Evolutionary conservation across 2,113 vertebrate species (phyloP).

Genomic region (Poeciliopsis retropinna): DNA sequence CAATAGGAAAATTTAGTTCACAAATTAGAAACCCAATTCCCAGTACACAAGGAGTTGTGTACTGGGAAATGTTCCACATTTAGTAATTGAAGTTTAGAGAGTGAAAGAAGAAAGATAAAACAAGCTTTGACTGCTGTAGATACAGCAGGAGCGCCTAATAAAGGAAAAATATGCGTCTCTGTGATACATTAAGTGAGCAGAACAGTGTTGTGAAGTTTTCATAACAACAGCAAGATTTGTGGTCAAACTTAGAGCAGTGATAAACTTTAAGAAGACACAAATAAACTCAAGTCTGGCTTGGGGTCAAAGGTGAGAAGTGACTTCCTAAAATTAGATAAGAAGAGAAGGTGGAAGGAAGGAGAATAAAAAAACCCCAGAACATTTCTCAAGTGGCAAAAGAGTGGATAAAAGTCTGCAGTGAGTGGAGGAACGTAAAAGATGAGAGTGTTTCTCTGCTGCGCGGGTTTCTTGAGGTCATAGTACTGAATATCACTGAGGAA

Average conservation of each 20-base stretch:
- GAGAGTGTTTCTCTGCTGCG: slow-evolving; percentile 59
- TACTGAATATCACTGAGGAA: slow-evolving; percentile 79
- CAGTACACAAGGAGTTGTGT: too few species aligned
- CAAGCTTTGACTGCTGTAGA: slow-evolving; percentile 9
- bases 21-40: slow-evolving; percentile 3
- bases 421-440: slow-evolving; percentile 36
- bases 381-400: slow-evolving; percentile 46
- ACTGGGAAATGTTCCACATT: background rate
- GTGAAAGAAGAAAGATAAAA: background rate
- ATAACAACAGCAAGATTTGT: slow-evolving; percentile 44
- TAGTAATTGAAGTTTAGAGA: background rate
- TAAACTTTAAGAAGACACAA: slow-evolving; percentile 38
- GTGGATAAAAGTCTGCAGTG: slow-evolving; percentile 15
- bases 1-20: slow-evolving; percentile 17
- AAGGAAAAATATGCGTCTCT: slow-evolving; percentile 58
- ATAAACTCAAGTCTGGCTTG: slow-evolving; percentile 23
- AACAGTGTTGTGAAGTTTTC: slow-evolving; percentile 43
- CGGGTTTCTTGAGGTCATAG: slow-evolving; percentile 81
- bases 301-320: slow-evolving; percentile 32
- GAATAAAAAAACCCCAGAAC: slow-evolving; percentile 6
- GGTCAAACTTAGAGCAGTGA: slow-evolving; percentile 26
- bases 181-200: slow-evolving; percentile 34
- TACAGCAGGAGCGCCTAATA: slow-evolving; percentile 46
- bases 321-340: slow-evolving; percentile 60
- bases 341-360: slow-evolving; percentile 32